Base-by-base conservation (phyloP, 2,113 vertebrate genomes). In the Plecotus auritus region DNA sequence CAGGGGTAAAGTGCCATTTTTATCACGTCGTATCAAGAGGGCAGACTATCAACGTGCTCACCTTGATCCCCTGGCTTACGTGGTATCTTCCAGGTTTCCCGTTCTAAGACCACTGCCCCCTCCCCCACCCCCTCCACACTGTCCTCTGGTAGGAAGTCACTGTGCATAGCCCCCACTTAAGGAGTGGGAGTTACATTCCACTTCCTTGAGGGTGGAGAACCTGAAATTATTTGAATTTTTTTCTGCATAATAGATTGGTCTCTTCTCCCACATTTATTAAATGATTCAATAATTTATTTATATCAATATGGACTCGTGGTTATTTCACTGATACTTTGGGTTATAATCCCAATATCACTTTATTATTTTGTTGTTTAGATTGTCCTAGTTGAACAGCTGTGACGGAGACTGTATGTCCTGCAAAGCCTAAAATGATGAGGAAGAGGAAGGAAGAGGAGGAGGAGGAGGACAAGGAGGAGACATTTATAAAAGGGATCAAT, bases 361-460 rank as follows among this genome's bases (percentile, higher is more conserved):
- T 22, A 66, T 30, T 77, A 11, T 64, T 47, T 35, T 18, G 40
- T 30, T 28, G 40, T 47, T 77, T 59, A 12, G 45, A 13, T 0
- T 9, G 13, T 20, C 72, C 72, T 22, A 13, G 54, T 37, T 37
- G 12, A 14, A 23, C 7, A 17, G 42, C 3, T 72, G 72, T 49
- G 59, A 14, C 7, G 6, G 85, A 54, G 45, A 37, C 2, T 5
- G 5, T 5, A 12, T 3, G 35, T 28, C 61, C 59, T 69, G 22
- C 37, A 45, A 64, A 72, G n/a, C 13, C 67, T 49, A 28, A 23
- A 37, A 28, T 28, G 40, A 61, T 16, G 23, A 45, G 20, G 11
- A 0, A 3, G 45, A 16, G 14, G 14, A 1, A 8, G 4, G 16
- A 28, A 5, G 22, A 26, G 10, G 70, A 10, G 5, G 7, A 10